Evolutionary conservation across 2,113 vertebrate species (phyloP).

Genomic region (Gallinago paraguaiae): DNA sequence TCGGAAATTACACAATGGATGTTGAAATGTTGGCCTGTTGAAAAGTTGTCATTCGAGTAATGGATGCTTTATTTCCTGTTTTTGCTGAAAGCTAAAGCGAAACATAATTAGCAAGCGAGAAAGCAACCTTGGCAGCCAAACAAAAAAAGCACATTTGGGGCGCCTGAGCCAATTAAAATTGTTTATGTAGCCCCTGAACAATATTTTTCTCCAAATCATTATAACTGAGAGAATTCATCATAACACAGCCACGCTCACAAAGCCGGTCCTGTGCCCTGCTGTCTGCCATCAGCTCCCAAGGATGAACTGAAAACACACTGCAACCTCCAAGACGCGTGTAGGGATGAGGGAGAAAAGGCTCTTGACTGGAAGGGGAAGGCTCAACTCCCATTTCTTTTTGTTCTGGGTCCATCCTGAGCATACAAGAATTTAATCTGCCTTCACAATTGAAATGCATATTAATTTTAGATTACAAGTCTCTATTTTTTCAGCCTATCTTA

Average conservation of each 20-base stretch:
- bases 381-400: background rate
- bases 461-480: background rate
- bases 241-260: constrained; percentile 7
- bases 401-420: background rate
- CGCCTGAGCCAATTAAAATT: constrained; percentile 79
- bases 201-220: constrained; percentile 76
- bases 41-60: constrained; percentile 83
- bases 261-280: background rate
- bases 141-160: constrained; percentile 81
- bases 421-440: background rate
- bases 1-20: constrained; percentile 84
- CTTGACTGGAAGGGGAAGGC: background rate
- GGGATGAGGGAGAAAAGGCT: background rate
- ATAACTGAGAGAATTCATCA: constrained; percentile 55
- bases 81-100: constrained; percentile 77
- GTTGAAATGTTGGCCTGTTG: constrained; percentile 81
- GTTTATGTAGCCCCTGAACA: constrained; percentile 76
- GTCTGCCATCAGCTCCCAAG: background rate
- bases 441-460: background rate
- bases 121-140: constrained; percentile 77
- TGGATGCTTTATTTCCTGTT: constrained; percentile 85
- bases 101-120: constrained; percentile 80
- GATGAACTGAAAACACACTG: background rate
- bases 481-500: background rate
- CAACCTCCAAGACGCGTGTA: background rate